These are phyloP conservation scores for Amphimedon queenslandica DNA, from an alignment of 37 sponge, comb jelly and placozoan species.

Conservation along the genomic window DNA sequence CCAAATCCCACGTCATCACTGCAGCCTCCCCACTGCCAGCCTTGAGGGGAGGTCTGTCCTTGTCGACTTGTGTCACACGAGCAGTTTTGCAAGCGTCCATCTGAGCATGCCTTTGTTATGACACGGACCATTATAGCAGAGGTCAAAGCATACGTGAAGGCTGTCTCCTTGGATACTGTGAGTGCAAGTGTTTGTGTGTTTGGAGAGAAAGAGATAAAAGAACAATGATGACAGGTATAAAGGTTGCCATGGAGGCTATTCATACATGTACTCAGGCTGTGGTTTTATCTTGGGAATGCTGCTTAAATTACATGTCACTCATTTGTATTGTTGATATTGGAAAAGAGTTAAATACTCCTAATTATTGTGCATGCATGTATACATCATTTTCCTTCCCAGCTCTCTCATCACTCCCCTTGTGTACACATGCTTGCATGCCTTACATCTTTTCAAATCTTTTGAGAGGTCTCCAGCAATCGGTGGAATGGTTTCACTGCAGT, in stretches of 20 bases:
- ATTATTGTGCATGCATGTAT: no score
- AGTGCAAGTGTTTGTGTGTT: not conserved
- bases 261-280: not conserved
- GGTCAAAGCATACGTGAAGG: conserved; percentile 59
- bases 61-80: conserved; percentile 43
- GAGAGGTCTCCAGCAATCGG: conserved; percentile 9
- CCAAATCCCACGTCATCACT: conserved; percentile 61
- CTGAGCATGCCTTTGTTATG: conserved; percentile 46
- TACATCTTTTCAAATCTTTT: conserved; percentile 3
- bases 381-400: no score
- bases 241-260: no score
- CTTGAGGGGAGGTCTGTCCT: conserved; percentile 15
- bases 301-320: no score
- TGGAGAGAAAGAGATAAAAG: not conserved
- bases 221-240: no score
- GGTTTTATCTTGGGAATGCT: no score
- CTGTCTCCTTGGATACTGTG: conserved; percentile 59
- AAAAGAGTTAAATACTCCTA: no score
- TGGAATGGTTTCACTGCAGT: conserved; percentile 24
- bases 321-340: no score
- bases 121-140: conserved; percentile 49
- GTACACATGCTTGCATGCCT: not conserved
- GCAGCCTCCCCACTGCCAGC: conserved; percentile 66
- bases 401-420: no score
- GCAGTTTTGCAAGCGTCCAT: conserved; percentile 36